phyloP scores from a whole-genome alignment of 2,113 vertebrate species.

The Emydocephalus ijimae region DNA sequence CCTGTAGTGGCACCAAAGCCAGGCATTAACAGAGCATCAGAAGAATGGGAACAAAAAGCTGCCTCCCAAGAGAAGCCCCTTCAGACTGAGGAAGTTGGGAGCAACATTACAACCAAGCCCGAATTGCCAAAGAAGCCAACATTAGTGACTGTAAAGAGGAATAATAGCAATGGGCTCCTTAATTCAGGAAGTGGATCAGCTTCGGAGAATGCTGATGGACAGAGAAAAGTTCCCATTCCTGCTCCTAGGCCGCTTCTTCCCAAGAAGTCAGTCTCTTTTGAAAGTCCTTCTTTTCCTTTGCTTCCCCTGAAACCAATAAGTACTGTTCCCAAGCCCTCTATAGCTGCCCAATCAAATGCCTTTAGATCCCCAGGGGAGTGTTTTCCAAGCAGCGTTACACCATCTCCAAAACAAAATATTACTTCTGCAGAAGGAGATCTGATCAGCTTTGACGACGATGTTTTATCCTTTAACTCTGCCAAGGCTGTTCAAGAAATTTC shows the following conservation, averaged over 20 bases:
- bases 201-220: constrained; percentile 26
- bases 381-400: constrained; percentile 31
- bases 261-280: constrained; percentile 66
- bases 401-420: constrained; percentile 51
- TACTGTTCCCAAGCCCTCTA: constrained; percentile 60
- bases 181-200: constrained; percentile 46
- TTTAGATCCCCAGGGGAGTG: constrained; percentile 62
- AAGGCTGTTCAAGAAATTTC: constrained; percentile 49
- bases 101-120: constrained; percentile 67
- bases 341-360: constrained; percentile 66
- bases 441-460: constrained; percentile 79
- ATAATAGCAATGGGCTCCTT: constrained; percentile 60
- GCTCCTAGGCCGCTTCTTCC: constrained; percentile 73
- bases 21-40: constrained; percentile 61
- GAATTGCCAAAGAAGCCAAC: constrained; percentile 80
- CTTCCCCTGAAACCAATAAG: constrained; percentile 52
- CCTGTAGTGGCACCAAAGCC: constrained; percentile 75
- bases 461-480: constrained; percentile 58
- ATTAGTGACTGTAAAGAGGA: constrained; percentile 63
- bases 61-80: constrained; percentile 57
- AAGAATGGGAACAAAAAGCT: constrained; percentile 64
- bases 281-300: constrained; percentile 54
- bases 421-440: constrained; percentile 68
- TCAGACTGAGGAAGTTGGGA: constrained; percentile 46
- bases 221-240: constrained; percentile 62